These are phyloP conservation scores for Parnassius glacialis DNA, from an alignment of 2,888 invertebrate species.

Conservation along the genomic window DNA sequence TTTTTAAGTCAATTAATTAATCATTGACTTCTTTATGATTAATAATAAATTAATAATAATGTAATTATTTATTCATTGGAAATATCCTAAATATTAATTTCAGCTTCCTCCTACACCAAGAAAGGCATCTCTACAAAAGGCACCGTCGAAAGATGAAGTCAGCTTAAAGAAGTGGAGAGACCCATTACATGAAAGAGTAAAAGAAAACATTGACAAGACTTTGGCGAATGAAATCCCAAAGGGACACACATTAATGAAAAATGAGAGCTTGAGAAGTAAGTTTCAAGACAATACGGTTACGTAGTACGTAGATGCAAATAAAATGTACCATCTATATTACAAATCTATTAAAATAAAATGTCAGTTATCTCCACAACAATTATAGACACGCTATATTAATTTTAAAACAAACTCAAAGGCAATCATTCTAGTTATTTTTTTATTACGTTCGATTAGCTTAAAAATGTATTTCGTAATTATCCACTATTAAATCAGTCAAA, in stretches of 20 bases:
- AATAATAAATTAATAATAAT: background rate
- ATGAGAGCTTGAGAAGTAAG: conserved; percentile 78
- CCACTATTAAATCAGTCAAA: too few species aligned
- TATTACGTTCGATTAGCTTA: too few species aligned
- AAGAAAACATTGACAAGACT: conserved; percentile 77
- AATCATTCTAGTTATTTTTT: too few species aligned
- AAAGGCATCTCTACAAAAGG: conserved; percentile 70
- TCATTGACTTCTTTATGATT: too few species aligned
- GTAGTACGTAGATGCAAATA: too few species aligned
- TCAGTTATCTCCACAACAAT: too few species aligned
- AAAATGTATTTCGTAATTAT: too few species aligned
- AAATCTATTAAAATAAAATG: too few species aligned
- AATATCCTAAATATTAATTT: conserved; percentile 12
- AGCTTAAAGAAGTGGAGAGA: conserved; percentile 77
- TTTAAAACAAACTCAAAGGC: too few species aligned
- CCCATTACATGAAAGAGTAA: conserved; percentile 73
- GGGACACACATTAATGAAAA: conserved; percentile 76
- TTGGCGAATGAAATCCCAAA: conserved; percentile 72
- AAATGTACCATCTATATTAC: too few species aligned
- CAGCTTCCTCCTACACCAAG: conserved; percentile 66
- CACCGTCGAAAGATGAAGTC: conserved; percentile 71
- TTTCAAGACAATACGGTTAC: conserved; percentile 26
- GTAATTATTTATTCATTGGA: conserved; percentile 16
- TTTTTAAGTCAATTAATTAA: too few species aligned
- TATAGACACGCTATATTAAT: too few species aligned